Evolutionary conservation across 2,888 invertebrate genomes (phyloP).

Genomic region (Pseudococcus viburni): DNA sequence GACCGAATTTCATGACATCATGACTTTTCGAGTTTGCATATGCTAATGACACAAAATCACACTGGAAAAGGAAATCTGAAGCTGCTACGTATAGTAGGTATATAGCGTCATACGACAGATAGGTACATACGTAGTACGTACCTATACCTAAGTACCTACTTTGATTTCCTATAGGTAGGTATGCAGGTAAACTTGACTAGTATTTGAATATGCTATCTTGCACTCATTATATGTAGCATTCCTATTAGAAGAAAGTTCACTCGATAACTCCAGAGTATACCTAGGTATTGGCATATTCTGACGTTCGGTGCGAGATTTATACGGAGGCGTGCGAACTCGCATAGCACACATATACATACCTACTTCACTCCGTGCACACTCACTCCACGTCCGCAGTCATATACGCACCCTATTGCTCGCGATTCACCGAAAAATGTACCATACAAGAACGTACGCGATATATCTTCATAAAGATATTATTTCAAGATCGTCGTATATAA

Average conservation of each 20-base stretch:
- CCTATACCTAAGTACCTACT: no score
- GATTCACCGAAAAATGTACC: constrained; percentile 36
- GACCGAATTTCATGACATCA: no score
- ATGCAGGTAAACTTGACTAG: no score
- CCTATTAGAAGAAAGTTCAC: not conserved
- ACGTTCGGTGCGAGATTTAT: not conserved
- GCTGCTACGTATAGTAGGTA: no score
- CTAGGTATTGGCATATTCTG: not conserved
- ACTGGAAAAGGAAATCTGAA: no score
- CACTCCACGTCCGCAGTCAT: not conserved
- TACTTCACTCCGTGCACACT: not conserved
- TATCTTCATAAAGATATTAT: constrained; percentile 65
- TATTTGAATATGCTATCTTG: no score
- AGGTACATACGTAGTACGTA: no score
- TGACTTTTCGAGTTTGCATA: no score
- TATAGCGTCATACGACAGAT: no score
- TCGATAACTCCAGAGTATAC: not conserved
- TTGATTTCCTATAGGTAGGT: no score
- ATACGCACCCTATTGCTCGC: constrained; percentile 3
- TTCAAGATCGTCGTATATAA: constrained; percentile 62
- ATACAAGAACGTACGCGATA: constrained; percentile 42
- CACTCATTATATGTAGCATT: no score
- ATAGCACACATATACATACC: not conserved
- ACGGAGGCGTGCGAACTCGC: constrained; percentile 17
- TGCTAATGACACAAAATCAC: no score